Evolutionary conservation across 2,113 vertebrate genomes (phyloP), one percentile per base, ranked within the genome.

Genomic region (Polypterus senegalus): DNA sequence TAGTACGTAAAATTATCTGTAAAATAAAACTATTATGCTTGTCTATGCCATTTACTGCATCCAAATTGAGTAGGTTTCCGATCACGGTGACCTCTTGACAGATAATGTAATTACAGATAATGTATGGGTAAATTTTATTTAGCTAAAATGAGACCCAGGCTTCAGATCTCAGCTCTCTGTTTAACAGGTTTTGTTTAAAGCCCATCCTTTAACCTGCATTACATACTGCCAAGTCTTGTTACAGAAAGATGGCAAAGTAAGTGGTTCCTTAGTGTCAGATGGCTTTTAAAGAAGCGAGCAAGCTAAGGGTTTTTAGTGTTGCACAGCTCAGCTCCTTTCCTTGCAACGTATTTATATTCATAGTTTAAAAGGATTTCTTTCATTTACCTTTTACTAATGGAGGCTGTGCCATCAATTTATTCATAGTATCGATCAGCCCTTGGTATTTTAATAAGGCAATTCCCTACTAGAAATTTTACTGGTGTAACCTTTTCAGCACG

Each of bases 381-480:
- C 69, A 69, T 77, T 74, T 76, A 70, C 70, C 57, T 48, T 9
- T 5, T 51, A 63, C 63, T 70, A 76, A 77, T 70, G 69, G 61
- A 71, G 69, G 72, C 58, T 57, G 69, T 73, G 74, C 74, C 76
- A 66, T 73, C 48, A 71, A 78, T 78, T 74, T 72, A 81, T 78
- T 70, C 65, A 59, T 53, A 48, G n/a, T 57, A 78, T 77, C 6
- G 72, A 79, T 74, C 69, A 1, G 54, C 61, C 57, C 71, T 71
- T 63, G 72, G 73, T 27, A 27, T 73, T 71, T 55, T 55, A 55
- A 55, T 55, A 27, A 55, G 54, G 71, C 74, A 70, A 68, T 73
- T 76, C 69, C 72, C 71, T 77, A 69, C 71, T 70, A 68, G 68
- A 73, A 69, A 70, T 72, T 79, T 79, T 79, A 70, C 27, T 27